phyloP scores from a whole-genome alignment of 2,888 invertebrate genomes.

The Rugalucina vietnamica region DNA sequence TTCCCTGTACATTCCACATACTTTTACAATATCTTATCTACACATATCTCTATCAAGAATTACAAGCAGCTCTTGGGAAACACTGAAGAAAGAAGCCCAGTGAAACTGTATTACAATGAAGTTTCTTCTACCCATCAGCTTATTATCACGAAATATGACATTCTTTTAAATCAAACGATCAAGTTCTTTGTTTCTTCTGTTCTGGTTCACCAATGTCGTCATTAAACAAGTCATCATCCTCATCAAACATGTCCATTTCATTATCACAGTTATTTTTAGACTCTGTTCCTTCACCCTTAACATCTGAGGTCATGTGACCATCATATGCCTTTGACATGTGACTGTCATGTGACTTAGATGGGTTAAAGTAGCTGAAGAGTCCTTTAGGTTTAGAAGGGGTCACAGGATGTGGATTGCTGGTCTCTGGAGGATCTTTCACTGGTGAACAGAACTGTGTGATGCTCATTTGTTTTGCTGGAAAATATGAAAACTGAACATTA shows the following conservation, averaged over 20 bases:
- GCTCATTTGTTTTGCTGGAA: conserved; percentile 40
- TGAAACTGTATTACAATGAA: too few species aligned
- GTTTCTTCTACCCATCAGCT: too few species aligned
- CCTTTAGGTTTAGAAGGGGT: conserved; percentile 23
- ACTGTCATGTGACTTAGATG: background rate
- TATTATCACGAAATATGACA: too few species aligned
- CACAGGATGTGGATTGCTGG: background rate
- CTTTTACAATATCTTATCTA: too few species aligned
- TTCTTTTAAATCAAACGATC: too few species aligned
- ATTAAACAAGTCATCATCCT: background rate
- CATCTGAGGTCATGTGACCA: background rate
- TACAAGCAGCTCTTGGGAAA: too few species aligned
- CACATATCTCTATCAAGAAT: too few species aligned
- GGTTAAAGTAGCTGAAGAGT: conserved; percentile 46
- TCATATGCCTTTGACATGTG: too few species aligned
- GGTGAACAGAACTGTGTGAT: conserved; percentile 52
- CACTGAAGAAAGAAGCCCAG: too few species aligned
- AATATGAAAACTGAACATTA: background rate
- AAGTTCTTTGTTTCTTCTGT: background rate
- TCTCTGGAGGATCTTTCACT: conserved; percentile 13
- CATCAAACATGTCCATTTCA: background rate
- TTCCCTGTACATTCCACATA: too few species aligned
- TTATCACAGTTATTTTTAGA: conserved; percentile 6
- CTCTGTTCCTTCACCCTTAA: background rate
- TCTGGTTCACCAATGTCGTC: conserved; percentile 6